Evolutionary conservation across 1,140 invertebrate species (phyloP).

Genomic region (Leptopilina boulardi): DNA sequence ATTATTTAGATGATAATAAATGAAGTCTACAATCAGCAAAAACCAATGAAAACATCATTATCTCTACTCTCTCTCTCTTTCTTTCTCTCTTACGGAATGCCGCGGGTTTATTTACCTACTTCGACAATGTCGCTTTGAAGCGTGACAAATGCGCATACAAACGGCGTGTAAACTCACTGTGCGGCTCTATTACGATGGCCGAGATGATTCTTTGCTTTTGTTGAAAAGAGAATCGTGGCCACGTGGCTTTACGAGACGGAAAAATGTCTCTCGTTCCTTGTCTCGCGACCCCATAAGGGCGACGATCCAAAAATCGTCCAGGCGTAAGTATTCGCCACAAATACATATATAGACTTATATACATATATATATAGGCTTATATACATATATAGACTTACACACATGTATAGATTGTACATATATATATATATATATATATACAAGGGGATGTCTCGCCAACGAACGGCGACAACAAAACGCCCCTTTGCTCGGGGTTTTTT

Average conservation of each 20-base stretch:
- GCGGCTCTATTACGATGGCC: slow-evolving; percentile 5
- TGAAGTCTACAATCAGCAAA: neutral
- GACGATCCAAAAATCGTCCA: neutral
- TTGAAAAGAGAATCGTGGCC: slow-evolving; percentile 10
- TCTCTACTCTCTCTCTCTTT: neutral
- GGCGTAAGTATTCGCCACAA: neutral
- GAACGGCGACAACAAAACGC: slow-evolving; percentile 28
- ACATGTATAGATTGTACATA: no score
- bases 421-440: no score
- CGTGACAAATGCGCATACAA: slow-evolving; percentile 22
- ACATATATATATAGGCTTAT: no score
- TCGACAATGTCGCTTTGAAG: neutral
- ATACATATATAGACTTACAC: no score
- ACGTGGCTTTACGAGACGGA: neutral
- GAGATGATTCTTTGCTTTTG: slow-evolving; percentile 23
- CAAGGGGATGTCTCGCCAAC: neutral
- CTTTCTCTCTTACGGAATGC: neutral
- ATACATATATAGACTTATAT: no score
- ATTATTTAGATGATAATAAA: no score
- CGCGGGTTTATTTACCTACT: neutral
- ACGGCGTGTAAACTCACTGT: slow-evolving; percentile 9
- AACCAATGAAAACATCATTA: slow-evolving; percentile 8
- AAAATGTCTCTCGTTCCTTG: neutral
- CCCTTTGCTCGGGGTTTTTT: slow-evolving; percentile 1
- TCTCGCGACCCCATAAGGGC: slow-evolving; percentile 13